These are phyloP conservation scores for Chelonus formosanus DNA, from an alignment of 2,888 invertebrate species.

Conservation along the genomic window DNA sequence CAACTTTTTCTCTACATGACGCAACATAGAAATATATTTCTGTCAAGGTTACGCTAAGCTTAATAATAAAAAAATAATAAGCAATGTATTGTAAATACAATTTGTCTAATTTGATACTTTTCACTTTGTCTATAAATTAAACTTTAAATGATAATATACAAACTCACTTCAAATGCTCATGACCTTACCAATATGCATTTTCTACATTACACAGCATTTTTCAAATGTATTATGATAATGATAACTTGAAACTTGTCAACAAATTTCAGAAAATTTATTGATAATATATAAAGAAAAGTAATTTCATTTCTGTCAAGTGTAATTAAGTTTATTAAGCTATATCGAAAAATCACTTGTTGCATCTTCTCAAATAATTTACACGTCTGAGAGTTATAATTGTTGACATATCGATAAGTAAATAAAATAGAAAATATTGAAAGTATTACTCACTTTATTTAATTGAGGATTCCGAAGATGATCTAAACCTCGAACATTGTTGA, in stretches of 20 bases:
- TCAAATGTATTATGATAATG: too few species aligned
- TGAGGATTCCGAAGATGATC: slow-evolving; percentile 75
- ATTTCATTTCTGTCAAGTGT: background rate
- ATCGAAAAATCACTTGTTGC: slow-evolving; percentile 13
- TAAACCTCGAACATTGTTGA: slow-evolving; percentile 71
- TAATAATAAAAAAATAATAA: too few species aligned
- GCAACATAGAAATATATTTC: background rate
- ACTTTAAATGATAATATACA: too few species aligned
- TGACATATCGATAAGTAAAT: background rate
- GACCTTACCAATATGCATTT: too few species aligned
- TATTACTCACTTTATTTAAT: slow-evolving; percentile 73
- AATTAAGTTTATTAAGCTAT: background rate
- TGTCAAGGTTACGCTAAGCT: background rate
- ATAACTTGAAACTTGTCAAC: too few species aligned
- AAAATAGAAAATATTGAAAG: slow-evolving; percentile 10
- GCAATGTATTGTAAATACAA: too few species aligned
- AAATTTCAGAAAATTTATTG: too few species aligned
- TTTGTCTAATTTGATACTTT: too few species aligned
- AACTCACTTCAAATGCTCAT: too few species aligned
- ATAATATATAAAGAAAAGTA: background rate
- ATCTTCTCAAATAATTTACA: slow-evolving; percentile 4
- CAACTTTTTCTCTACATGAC: background rate
- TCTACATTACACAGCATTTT: too few species aligned
- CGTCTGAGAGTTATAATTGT: too few species aligned
- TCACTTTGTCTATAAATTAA: too few species aligned